These are phyloP conservation scores for Phyllotreta cruciferae DNA, from an alignment of 2,888 invertebrate genomes.

Conservation along the genomic window DNA sequence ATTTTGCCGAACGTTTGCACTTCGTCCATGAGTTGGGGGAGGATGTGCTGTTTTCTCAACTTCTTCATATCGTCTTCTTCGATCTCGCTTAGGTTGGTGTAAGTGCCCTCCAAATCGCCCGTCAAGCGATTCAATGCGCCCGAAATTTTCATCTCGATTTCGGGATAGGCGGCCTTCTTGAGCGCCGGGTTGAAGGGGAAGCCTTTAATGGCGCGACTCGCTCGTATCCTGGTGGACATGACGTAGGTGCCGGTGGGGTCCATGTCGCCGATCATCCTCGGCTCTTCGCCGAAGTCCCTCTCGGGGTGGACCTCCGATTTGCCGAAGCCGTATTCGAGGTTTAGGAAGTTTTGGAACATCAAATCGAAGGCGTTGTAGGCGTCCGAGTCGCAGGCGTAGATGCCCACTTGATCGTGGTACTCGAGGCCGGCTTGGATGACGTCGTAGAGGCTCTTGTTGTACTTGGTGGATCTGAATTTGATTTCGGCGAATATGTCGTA, in stretches of 20 bases:
- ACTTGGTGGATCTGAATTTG: neutral
- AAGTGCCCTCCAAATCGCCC: neutral
- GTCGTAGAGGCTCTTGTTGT: conserved; percentile 2
- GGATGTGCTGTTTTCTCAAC: neutral
- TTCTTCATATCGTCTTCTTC: neutral
- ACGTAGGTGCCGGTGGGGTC: neutral
- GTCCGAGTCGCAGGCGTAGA: conserved; percentile 4
- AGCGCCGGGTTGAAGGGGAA: neutral
- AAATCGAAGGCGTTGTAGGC: neutral
- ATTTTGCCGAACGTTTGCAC: neutral
- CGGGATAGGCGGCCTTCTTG: neutral
- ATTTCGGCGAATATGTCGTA: neutral
- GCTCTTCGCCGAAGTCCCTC: conserved; percentile 4
- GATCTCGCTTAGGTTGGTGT: neutral
- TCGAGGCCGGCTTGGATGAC: neutral
- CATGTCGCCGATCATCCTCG: neutral
- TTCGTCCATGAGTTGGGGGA: neutral
- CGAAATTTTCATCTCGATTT: conserved; percentile 1
- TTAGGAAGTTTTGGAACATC: neutral
- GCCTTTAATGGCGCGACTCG: neutral
- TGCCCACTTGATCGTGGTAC: neutral
- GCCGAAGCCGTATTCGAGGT: neutral
- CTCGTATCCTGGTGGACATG: neutral
- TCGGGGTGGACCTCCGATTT: neutral
- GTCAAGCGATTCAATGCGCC: neutral